These are phyloP conservation scores for Littorina saxatilis DNA, from an alignment of 1,140 invertebrate species.

Conservation along the genomic window DNA sequence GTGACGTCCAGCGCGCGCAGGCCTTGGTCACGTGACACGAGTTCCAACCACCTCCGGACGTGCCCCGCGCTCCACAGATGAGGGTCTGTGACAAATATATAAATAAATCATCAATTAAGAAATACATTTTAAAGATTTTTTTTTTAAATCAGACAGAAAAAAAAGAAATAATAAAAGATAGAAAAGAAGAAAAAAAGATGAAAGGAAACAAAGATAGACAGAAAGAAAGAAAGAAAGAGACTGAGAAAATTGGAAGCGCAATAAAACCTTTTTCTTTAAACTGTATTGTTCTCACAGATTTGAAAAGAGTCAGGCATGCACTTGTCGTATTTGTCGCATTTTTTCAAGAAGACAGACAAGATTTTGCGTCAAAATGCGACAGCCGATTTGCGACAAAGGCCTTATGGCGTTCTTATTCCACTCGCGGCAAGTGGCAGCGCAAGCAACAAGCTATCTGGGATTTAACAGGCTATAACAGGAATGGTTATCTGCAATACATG, in stretches of 20 bases:
- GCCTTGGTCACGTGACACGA: slow-evolving; percentile 80
- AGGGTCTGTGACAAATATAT: slow-evolving; percentile 79
- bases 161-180: neutral
- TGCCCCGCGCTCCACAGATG: slow-evolving; percentile 80
- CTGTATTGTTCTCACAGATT: no score
- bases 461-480: no score
- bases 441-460: no score
- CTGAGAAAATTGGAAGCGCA: neutral
- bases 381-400: no score
- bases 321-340: no score
- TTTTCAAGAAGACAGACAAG: no score
- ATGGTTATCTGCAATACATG: no score
- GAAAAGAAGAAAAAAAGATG: neutral
- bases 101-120: neutral
- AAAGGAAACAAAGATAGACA: neutral
- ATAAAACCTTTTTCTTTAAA: no score
- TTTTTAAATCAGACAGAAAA: neutral
- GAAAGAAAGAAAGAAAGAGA: neutral
- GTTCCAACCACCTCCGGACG: slow-evolving; percentile 82
- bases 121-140: neutral
- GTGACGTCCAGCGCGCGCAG: slow-evolving; percentile 77
- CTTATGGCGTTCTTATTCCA: no score
- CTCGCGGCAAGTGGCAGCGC: no score
- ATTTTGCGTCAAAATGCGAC: no score
- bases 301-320: no score